Conservation (phyloP, 53 echinoderm and acorn worm species). For the Stichopus horrens region DNA sequence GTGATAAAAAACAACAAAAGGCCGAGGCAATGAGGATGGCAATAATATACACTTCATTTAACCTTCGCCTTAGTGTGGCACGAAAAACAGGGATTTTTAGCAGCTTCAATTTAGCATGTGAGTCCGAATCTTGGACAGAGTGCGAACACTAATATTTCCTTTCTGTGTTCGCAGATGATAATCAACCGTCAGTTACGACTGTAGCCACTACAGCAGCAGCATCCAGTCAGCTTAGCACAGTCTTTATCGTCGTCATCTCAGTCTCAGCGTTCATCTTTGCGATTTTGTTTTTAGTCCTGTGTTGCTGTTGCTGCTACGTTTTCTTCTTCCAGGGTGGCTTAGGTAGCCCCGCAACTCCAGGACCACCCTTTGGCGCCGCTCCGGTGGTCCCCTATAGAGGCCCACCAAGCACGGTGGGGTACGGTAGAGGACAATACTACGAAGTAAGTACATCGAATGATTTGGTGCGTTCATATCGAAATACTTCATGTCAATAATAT, state of each 20-base stretch:
- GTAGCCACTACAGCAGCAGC: not conserved
- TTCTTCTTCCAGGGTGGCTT: too few species aligned
- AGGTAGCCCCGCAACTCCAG: not conserved
- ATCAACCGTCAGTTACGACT: not conserved
- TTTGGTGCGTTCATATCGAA: not conserved
- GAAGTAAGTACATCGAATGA: not conserved
- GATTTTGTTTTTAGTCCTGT: not conserved
- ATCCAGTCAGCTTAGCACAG: not conserved
- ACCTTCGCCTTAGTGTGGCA: too few species aligned
- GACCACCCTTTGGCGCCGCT: not conserved
- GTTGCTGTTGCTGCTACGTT: not conserved
- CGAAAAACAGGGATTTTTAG: too few species aligned
- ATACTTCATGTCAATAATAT: not conserved
- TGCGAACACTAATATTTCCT: too few species aligned
- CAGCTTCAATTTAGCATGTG: too few species aligned
- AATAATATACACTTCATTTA: too few species aligned
- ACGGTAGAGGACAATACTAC: not conserved
- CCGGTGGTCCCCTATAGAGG: conserved; percentile 20
- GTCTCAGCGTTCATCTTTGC: not conserved
- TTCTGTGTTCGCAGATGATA: not conserved
- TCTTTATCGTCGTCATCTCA: not conserved
- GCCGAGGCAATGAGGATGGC: too few species aligned
- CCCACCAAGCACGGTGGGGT: not conserved
- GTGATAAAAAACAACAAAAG: too few species aligned
- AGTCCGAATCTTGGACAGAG: too few species aligned